Evolutionary conservation across 1,140 invertebrate species (phyloP), one percentile per base, ranked within the genome.

Genomic region (Rhagoletis pomonella): DNA sequence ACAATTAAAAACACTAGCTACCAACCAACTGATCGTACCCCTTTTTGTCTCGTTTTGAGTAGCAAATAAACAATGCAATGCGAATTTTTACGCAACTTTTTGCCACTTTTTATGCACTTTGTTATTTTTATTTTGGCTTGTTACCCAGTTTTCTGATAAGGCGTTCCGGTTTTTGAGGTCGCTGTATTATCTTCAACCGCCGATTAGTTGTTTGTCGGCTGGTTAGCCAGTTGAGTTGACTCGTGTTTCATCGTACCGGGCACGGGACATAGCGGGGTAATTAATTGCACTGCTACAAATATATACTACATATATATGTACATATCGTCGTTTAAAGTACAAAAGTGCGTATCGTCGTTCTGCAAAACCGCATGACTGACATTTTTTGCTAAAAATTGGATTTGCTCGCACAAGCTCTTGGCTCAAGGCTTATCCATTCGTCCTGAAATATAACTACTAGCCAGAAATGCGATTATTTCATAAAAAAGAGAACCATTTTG

Each of bases 141-240:
- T 14, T 73, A 39, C 42, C 67, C 39, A 47, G 50, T 17, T 73
- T 73, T 73, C 3, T 73, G 67, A 73, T 73, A 73, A 73, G 42
- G 42, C 67, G 39, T 73, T 73, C 67, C 67, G 67, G 67, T 73
- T 73, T 73, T 73, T 73, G 67, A 73, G 67, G 67, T 42, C 67
- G 44, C 12, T 73, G 42, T 14, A 44, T 73, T 73, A 73, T 73
- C 67, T 39, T 47, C 67, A 47, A 47, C 39, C 9, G 67, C 67
- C 17, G 19, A 65, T 39, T 42, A 17, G 44, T 42, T 73, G 6
- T 73, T 73, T 17, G 42, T 17, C 42, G 14, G n/a, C 67, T 73
- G 42, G 14, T 44, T 42, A 44, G 67, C 17, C 67, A 44, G 9
- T 44, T 73, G 39, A 47, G 29, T 14, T 47, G 42, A 47, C 67